phyloP scores from a whole-genome alignment of 1,140 invertebrate genomes.

The Aphaenogaster floridana region DNA sequence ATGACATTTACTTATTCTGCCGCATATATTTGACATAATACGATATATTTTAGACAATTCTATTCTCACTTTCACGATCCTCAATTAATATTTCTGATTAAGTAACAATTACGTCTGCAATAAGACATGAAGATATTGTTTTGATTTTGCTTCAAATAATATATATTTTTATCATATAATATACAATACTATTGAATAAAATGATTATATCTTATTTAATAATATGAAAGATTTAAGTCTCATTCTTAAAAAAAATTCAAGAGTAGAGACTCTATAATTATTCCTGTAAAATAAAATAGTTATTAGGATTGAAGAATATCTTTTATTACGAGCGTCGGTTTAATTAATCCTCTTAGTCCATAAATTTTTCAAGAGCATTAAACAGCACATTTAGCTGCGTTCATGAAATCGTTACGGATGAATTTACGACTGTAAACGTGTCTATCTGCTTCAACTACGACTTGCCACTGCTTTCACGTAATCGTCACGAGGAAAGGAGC shows the following conservation, averaged over 20 bases:
- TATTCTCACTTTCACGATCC: background rate
- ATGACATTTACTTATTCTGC: background rate
- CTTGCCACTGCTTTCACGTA: slow-evolving; percentile 11
- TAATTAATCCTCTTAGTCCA: slow-evolving; percentile 20
- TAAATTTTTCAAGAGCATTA: slow-evolving; percentile 39
- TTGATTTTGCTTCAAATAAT: background rate
- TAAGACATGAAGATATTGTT: background rate
- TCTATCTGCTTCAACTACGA: slow-evolving; percentile 26
- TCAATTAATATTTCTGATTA: background rate
- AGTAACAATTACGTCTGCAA: background rate
- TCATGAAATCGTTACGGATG: slow-evolving; percentile 25
- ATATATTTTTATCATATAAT: background rate
- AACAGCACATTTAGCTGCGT: slow-evolving; percentile 38
- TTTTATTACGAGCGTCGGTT: background rate
- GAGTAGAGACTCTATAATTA: background rate
- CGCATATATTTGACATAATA: background rate
- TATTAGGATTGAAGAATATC: no score
- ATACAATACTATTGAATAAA: background rate
- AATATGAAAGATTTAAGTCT: background rate
- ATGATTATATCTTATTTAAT: background rate
- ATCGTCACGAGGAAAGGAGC: slow-evolving; percentile 13
- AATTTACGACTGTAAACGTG: slow-evolving; percentile 56
- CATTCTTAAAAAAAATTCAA: background rate
- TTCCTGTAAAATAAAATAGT: background rate
- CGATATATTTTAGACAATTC: background rate